Base-by-base conservation (phyloP, 2,113 vertebrate genomes). In the Athene cunicularia region DNA sequence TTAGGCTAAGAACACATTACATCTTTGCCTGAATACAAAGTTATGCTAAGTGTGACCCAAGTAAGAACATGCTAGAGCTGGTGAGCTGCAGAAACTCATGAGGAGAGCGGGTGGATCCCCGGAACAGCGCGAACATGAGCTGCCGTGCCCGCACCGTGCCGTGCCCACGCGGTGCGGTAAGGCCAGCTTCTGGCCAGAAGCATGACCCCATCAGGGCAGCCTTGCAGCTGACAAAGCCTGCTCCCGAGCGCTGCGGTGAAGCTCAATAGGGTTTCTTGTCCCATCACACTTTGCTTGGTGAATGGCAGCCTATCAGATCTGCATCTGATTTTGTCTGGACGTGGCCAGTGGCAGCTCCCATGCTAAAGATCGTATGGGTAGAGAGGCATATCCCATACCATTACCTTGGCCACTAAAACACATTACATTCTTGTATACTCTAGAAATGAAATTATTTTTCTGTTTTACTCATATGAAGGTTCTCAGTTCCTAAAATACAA, bases 151-250 rank as follows among this genome's bases (percentile, higher is more conserved):
- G 52, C 27, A 22, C 18, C 6, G 2, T 5, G 27, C 55, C 9
- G 2, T 6, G 14, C 27, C 1, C 39, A 11, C 39, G 14, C 9
- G 6, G 2, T 6, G 14, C 27, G 1, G 23, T 1, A 26, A 52
- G 32, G 58, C 55, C 73, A 79, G 66, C 58, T 43, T 21, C 50
- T n/a, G 16, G 33, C 64, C 72, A 50, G 49, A 35, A 32, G 9
- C 24, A 20, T 3, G 18, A 50, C 32, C 33, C 7, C 17, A 6
- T 5, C 14, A 9, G 22, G 32, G 39, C 39, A n/a, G 63, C 45
- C 52, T 12, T 43, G 23, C n/a, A 71, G 56, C 63, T 71, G 15
- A 7, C 30, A 49, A 35, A 71, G 32, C 32, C 43, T 43, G 43
- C 9, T 64, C 50, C 27, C 52, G 23, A 17, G 6, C 28, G 4